phyloP scores from a whole-genome alignment of 2,888 invertebrate genomes.

The Synanthedon tipuliformis region DNA sequence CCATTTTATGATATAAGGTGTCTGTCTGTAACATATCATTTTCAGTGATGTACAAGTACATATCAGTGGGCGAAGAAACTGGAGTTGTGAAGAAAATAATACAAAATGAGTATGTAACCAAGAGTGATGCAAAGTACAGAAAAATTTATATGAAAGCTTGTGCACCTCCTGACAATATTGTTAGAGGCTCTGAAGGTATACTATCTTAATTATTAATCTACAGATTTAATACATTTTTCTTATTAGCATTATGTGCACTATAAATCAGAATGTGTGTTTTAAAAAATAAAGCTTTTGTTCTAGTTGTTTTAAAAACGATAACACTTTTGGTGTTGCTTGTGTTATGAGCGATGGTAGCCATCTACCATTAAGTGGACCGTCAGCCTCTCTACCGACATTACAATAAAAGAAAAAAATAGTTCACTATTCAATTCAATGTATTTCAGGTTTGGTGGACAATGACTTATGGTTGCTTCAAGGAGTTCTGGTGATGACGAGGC shows the following conservation, averaged over 20 bases:
- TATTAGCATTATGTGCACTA: too few relatives aligned
- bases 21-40: conserved; percentile 7
- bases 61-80: conserved; percentile 70
- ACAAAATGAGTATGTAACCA: conserved; percentile 63
- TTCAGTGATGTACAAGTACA: conserved; percentile 84
- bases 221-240: neutral
- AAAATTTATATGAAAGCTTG: conserved; percentile 76
- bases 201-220: neutral
- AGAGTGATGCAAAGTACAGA: conserved; percentile 72
- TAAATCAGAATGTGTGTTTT: too few relatives aligned
- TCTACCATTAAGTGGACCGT: too few relatives aligned
- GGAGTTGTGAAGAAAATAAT: conserved; percentile 46
- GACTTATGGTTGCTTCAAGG: conserved; percentile 77
- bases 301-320: too few relatives aligned
- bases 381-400: too few relatives aligned
- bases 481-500: conserved; percentile 81
- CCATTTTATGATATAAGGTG: too few relatives aligned
- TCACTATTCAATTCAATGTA: neutral
- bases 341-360: too few relatives aligned
- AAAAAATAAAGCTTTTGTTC: too few relatives aligned
- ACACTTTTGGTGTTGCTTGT: too few relatives aligned
- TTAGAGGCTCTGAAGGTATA: conserved; percentile 80
- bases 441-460: conserved; percentile 49
- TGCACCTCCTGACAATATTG: conserved; percentile 78
- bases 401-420: neutral